Conservation (phyloP, 2,113 vertebrate genomes). For the Platysternon megacephalum region DNA sequence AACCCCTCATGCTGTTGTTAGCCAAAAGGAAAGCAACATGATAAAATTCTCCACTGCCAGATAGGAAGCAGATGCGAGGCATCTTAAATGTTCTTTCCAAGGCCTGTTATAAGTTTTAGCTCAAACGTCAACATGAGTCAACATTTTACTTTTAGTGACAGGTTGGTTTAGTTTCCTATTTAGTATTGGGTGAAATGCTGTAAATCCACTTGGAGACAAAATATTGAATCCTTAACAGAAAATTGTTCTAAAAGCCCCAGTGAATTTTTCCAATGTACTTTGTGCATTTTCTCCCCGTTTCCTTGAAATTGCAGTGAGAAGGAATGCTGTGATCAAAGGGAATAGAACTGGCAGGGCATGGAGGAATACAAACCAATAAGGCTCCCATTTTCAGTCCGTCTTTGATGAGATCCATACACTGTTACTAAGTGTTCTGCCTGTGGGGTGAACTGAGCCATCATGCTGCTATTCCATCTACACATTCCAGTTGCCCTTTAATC, state of each 20-base stretch:
- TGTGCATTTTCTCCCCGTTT: constrained; percentile 27
- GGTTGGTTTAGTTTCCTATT: constrained; percentile 75
- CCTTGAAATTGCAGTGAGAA: constrained; percentile 61
- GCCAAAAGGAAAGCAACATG: constrained; percentile 32
- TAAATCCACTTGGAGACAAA: constrained; percentile 65
- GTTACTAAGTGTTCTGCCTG: neutral
- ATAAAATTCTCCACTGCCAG: constrained; percentile 24
- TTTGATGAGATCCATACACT: constrained; percentile 64
- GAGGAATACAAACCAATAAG: constrained; percentile 59
- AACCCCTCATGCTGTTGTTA: neutral
- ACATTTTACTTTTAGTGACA: constrained; percentile 76
- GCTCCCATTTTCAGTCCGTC: neutral
- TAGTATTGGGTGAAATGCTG: constrained; percentile 67
- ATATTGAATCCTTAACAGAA: constrained; percentile 27
- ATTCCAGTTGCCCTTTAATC: neutral
- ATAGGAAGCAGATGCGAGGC: constrained; percentile 59
- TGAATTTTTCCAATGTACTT: constrained; percentile 50
- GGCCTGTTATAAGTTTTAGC: constrained; percentile 71
- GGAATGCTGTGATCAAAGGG: constrained; percentile 77
- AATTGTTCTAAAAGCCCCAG: constrained; percentile 45
- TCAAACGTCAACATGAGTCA: constrained; percentile 71
- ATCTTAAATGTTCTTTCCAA: constrained; percentile 59
- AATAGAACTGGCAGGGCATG: constrained; percentile 69
- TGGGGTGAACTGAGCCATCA: neutral
- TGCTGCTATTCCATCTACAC: constrained; percentile 10